Evolutionary conservation across 1,140 invertebrate genomes (phyloP), one percentile per base, ranked within the genome.

Genomic region (Onthophagus taurus): DNA sequence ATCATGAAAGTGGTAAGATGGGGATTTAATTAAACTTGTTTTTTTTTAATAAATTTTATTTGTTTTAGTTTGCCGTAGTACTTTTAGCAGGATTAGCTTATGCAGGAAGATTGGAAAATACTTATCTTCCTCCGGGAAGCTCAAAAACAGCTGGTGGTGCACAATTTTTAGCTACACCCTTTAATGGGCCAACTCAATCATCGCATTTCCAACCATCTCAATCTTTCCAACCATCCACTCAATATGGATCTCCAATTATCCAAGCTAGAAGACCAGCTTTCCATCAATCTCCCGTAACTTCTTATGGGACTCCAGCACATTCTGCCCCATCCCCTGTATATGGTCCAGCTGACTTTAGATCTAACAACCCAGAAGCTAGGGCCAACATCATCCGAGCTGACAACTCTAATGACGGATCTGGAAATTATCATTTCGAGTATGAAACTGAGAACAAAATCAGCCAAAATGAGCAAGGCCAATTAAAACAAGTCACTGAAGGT

Each of bases 381-480:
- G 35, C 35, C 6, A 37, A 13, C 35, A 72, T 74, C 45, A 52
- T 70, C 1, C 59, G 60, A 39, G 69, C 66, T 45, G 63, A 70
- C 29, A 71, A 68, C 34, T 65, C 67, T 51, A 69, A 71, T 46
- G 71, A 71, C 41, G 67, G 64, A 8, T 71, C 73, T 49, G 72
- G 72, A 17, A 66, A 58, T 13, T 74, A 72, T 51, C 61, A 55
- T 44, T 74, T 64, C 52, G 65, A 59, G 65, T 67, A 65, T 53
- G 70, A 73, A 47, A 68, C 72, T 8, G 70, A 54, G 2, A 71
- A 76, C 46, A 68, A 71, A 16, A 74, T 72, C 29, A 52, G 60
- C 12, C 65, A 60, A 13, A 18, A 37, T 7, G 35, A 37, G 13
- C 8, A 21, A 9, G 35, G 35, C 1, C 35, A 37, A 37, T 18